Evolutionary conservation across 2,113 vertebrate species (phyloP), one percentile per base, ranked within the genome.

Genomic region (Phylloscopus whistleri): DNA sequence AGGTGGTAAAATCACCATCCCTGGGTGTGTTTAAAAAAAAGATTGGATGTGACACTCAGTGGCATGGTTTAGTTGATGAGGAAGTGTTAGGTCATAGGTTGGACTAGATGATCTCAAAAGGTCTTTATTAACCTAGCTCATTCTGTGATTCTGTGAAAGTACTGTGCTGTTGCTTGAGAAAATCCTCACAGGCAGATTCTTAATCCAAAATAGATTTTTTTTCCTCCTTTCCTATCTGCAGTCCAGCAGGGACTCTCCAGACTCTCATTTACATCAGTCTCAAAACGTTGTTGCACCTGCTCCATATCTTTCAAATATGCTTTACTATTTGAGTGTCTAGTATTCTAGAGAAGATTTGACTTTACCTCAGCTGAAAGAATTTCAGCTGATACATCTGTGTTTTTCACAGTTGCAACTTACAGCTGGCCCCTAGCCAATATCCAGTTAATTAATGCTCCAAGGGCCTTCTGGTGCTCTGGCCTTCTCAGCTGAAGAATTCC

Each of bases 381-480:
- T 59, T 84, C 43, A 81, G 51, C 30, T 62, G 53, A 44, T 60
- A 49, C 16, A 73, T 46, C 46, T 77, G 5, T 79, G 53, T 52
- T 91, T 86, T 84, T 82, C 74, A 87, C 52, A 73, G 31, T 63
- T 60, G 52, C 27, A 63, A 33, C 18, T 82, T 66, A 37, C 12
- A 80, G 4, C 72, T 59, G 80, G 73, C 33, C 27, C 22, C 27
- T 16, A 75, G 53, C 49, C 70, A 82, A 31, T 26, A 28, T 79
- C 39, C 64, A 48, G 68, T 68, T 89, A 89, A 92, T 87, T 91
- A 87, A 75, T 56, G n/a, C 58, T 93, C 24, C n/a, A 84, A 87
- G 66, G 74, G 17, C 35, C 66, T 82, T 66, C 68, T 89, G 72
- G 7, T 89, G 28, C 46, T 84, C 60, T 67, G 39, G 46, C 22